Conservation (phyloP, 1,140 invertebrate genomes). For the Ceratina calcarata region DNA sequence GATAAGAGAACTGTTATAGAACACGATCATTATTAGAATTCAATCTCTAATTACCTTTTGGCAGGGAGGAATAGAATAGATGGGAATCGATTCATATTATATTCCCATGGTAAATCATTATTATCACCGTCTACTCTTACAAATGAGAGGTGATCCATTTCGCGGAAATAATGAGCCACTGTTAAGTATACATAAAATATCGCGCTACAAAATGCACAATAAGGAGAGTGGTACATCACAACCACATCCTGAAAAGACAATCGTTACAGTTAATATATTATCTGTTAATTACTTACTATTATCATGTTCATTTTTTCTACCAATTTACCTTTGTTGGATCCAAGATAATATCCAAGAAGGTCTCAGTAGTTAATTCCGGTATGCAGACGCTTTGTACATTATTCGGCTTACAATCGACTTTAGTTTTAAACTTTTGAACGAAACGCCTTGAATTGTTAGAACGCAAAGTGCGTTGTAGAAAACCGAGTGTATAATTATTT, state of each 20-base stretch:
- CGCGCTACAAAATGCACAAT: slow-evolving; percentile 87
- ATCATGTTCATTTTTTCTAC: background rate
- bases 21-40: background rate
- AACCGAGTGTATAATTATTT: slow-evolving; percentile 83
- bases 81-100: slow-evolving; percentile 87
- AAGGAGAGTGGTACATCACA: slow-evolving; percentile 85
- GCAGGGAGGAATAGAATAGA: slow-evolving; percentile 88
- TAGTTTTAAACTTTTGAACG: slow-evolving; percentile 61
- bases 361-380: slow-evolving; percentile 82
- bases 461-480: slow-evolving; percentile 80
- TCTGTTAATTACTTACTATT: slow-evolving; percentile 54
- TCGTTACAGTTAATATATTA: slow-evolving; percentile 45
- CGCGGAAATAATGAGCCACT: slow-evolving; percentile 83
- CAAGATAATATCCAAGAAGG: slow-evolving; percentile 79
- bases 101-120: slow-evolving; percentile 91
- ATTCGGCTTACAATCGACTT: slow-evolving; percentile 58
- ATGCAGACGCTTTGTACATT: slow-evolving; percentile 76
- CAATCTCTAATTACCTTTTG: slow-evolving; percentile 78
- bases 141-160: slow-evolving; percentile 82
- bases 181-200: slow-evolving; percentile 84
- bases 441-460: slow-evolving; percentile 69
- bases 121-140: slow-evolving; percentile 88
- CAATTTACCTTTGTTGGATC: slow-evolving; percentile 70
- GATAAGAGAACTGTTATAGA: background rate
- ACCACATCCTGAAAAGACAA: slow-evolving; percentile 83